Evolutionary conservation across 2,797 vertebrate species (phyloP).

Genomic region (Perodicticus potto): DNA sequence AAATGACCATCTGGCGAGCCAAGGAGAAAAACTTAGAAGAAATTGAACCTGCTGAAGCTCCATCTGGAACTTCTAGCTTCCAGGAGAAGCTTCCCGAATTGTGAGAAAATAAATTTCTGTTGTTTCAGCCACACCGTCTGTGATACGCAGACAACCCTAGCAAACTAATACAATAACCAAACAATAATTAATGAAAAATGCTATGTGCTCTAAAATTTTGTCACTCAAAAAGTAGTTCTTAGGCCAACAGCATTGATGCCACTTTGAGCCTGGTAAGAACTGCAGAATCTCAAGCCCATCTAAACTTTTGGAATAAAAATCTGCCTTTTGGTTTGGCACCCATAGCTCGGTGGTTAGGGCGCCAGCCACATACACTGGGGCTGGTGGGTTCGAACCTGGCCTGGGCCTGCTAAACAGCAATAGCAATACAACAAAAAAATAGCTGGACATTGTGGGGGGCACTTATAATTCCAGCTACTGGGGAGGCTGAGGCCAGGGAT

Average conservation of each 20-base stretch:
- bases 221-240: neutral
- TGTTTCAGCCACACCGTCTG: neutral
- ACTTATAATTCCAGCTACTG: too few relatives aligned
- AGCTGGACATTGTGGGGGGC: too few relatives aligned
- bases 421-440: too few relatives aligned
- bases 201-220: neutral
- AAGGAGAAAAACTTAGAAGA: neutral
- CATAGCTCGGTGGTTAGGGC: too few relatives aligned
- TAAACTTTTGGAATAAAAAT: constrained; percentile 7
- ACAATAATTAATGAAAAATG: neutral
- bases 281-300: neutral
- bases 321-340: neutral
- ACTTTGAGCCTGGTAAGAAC: neutral
- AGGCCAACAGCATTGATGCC: neutral
- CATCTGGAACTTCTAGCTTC: neutral
- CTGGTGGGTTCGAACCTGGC: too few relatives aligned
- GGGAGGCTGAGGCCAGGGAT: too few relatives aligned
- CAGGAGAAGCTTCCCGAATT: neutral
- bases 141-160: neutral
- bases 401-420: too few relatives aligned
- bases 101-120: neutral
- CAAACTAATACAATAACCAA: neutral
- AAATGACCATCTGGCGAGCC: neutral
- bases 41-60: neutral
- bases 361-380: too few relatives aligned